Evolutionary conservation across 2,888 invertebrate genomes (phyloP).

Genomic region (Tetramorium bicarinatum): DNA sequence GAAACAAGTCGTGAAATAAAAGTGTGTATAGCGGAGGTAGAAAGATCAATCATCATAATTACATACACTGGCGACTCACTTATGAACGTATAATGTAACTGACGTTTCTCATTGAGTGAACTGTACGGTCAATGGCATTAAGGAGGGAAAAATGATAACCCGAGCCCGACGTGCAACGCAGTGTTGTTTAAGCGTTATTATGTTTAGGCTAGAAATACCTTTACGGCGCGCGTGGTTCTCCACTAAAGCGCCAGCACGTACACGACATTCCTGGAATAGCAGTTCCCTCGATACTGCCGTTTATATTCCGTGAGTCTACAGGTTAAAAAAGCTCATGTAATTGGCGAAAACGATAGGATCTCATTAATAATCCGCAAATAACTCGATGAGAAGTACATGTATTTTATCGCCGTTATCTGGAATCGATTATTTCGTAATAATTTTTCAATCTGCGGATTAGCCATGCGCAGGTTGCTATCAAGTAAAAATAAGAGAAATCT

Average conservation of each 20-base stretch:
- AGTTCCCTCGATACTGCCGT: conserved; percentile 16
- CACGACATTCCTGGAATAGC: conserved; percentile 57
- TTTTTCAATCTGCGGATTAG: background rate
- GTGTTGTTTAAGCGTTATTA: conserved; percentile 63
- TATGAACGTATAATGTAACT: conserved; percentile 4
- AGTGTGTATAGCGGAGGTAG: background rate
- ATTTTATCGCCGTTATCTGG: conserved; percentile 17
- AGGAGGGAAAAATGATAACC: conserved; percentile 24
- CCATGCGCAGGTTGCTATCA: background rate
- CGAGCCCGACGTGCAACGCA: conserved; percentile 23
- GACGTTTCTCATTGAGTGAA: conserved; percentile 41
- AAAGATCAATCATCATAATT: conserved; percentile 33
- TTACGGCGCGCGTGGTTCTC: conserved; percentile 71
- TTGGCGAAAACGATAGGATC: conserved; percentile 24
- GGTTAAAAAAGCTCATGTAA: conserved; percentile 20
- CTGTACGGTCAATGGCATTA: conserved; percentile 40
- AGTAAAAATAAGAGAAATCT: background rate
- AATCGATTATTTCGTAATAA: conserved; percentile 16
- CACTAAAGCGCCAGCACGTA: conserved; percentile 56
- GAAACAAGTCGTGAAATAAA: conserved; percentile 19
- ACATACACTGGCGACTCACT: background rate
- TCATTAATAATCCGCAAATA: conserved; percentile 42
- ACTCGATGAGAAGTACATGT: background rate
- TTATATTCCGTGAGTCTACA: background rate
- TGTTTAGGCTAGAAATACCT: conserved; percentile 75